phyloP scores from a whole-genome alignment of 2,113 vertebrate species.

The Hyla sarda region DNA sequence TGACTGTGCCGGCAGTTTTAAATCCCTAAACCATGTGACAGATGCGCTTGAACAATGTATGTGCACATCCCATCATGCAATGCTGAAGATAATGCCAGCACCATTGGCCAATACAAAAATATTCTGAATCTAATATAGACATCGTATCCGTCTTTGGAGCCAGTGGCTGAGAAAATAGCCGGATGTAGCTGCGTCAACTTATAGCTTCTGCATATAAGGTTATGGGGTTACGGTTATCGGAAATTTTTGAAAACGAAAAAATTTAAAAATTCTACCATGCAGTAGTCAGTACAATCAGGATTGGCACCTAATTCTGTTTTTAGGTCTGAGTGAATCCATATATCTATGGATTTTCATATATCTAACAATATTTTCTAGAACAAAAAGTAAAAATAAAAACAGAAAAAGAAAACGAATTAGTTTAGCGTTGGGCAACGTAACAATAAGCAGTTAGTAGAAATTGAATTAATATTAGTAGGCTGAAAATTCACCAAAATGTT shows the following conservation, averaged over 20 bases:
- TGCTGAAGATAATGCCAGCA: slow-evolving; percentile 22
- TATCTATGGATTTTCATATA: background rate
- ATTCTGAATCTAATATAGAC: slow-evolving; percentile 12
- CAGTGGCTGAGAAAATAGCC: slow-evolving; percentile 2
- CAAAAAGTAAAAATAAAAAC: background rate
- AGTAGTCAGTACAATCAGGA: background rate
- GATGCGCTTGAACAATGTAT: background rate
- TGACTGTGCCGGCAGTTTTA: no score
- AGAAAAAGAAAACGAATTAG: background rate
- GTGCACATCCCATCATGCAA: background rate
- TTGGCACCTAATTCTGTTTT: background rate
- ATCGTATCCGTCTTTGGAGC: slow-evolving; percentile 40
- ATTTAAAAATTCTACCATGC: background rate
- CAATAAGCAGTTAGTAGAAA: background rate
- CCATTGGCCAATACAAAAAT: slow-evolving; percentile 41
- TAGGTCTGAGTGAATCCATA: background rate
- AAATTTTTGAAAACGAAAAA: background rate
- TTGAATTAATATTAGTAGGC: background rate
- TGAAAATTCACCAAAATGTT: background rate
- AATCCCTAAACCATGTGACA: no score
- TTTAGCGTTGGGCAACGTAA: background rate
- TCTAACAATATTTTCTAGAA: background rate
- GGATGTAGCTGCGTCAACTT: background rate
- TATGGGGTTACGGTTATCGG: background rate
- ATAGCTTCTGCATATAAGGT: background rate